A percentile compares a stretch with the other conserved stretches of the same genome.
phyloP scores from a whole-genome alignment of 35 echinoderm and acorn worm species.

The Anneissia japonica region DNA sequence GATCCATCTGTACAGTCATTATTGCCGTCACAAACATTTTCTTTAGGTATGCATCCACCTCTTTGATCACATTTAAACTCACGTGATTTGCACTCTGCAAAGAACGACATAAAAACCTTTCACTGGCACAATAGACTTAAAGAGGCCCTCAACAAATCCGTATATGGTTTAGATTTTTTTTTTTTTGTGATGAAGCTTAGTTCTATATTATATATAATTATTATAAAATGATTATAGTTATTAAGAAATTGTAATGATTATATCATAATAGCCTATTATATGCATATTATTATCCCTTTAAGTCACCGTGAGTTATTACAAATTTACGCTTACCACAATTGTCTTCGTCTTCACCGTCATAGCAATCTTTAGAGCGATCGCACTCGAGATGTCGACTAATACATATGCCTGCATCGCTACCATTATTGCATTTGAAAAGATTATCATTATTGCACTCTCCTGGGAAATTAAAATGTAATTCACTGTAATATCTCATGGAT shows the following conservation, averaged over 20 bases:
- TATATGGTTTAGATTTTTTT: too few species aligned
- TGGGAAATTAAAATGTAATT: background rate
- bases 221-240: too few species aligned
- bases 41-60: background rate
- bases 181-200: too few species aligned
- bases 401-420: background rate
- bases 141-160: too few species aligned
- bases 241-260: too few species aligned
- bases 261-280: too few species aligned
- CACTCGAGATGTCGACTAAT: constrained; percentile 1
- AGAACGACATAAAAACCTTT: background rate
- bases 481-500: too few species aligned
- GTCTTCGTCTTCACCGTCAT: constrained; percentile 25
- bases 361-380: constrained; percentile 19
- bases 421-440: background rate
- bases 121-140: too few species aligned
- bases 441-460: background rate
- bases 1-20: background rate
- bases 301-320: too few species aligned
- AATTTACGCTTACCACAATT: constrained; percentile 17
- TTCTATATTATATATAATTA: too few species aligned
- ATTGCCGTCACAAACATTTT: background rate
- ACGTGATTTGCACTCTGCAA: background rate
- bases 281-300: too few species aligned
- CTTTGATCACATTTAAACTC: background rate